phyloP scores from a whole-genome alignment of 2,113 vertebrate species.

The Bujurquina vittata region DNA sequence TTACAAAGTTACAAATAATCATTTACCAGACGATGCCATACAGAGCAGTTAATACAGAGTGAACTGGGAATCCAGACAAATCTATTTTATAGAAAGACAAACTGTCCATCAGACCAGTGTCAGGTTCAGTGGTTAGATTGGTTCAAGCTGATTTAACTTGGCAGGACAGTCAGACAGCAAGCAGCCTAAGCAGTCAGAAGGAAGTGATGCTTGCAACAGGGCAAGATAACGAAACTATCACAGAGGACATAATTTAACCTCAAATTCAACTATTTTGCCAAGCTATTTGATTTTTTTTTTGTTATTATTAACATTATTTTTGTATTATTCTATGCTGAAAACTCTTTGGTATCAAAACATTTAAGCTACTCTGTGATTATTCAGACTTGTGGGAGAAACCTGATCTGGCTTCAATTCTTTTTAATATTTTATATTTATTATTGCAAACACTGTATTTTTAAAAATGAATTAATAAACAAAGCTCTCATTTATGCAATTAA shows the following conservation, averaged over 20 bases:
- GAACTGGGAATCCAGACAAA: background rate
- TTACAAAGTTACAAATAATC: slow-evolving; percentile 36
- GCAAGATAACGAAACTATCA: slow-evolving; percentile 28
- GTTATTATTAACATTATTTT: background rate
- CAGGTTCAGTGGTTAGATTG: background rate
- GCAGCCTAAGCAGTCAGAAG: slow-evolving; percentile 6
- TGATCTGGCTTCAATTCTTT: background rate
- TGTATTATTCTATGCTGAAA: background rate
- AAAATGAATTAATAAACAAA: background rate
- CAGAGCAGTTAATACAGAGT: background rate
- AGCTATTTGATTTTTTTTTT: background rate
- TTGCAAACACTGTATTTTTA: background rate
- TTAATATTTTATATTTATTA: background rate
- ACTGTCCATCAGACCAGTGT: slow-evolving; percentile 3
- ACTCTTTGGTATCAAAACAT: background rate
- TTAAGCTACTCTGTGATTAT: background rate
- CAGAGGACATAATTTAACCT: slow-evolving; percentile 2
- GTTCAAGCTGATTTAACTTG: slow-evolving; percentile 9
- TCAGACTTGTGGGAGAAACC: background rate
- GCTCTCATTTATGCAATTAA: background rate
- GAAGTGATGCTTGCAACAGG: slow-evolving; percentile 13
- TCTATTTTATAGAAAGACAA: background rate
- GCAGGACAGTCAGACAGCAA: slow-evolving; percentile 11
- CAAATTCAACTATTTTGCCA: background rate
- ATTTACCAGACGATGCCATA: slow-evolving; percentile 17